Conservation (phyloP, 2,888 invertebrate genomes). For the Sipha maydis region DNA sequence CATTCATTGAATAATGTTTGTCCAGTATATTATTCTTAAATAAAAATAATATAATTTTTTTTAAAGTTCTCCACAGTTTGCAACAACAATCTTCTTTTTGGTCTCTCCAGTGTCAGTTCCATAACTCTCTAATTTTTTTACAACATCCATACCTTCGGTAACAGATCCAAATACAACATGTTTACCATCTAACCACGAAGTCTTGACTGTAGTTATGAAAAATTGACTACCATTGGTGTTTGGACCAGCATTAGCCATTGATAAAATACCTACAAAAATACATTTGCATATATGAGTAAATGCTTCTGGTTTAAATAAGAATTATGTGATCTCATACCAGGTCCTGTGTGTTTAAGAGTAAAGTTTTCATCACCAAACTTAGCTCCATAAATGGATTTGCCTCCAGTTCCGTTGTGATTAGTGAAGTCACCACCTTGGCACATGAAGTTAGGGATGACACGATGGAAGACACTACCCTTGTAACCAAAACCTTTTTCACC, state of each 20-base stretch:
- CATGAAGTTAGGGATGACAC: slow-evolving; percentile 98
- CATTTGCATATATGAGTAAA: background rate
- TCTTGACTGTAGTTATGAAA: slow-evolving; percentile 93
- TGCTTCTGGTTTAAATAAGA: background rate
- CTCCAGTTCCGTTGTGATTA: slow-evolving; percentile 88
- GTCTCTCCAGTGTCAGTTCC: slow-evolving; percentile 89
- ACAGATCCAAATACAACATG: slow-evolving; percentile 95
- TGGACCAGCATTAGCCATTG: slow-evolving; percentile 97
- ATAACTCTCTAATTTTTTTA: slow-evolving; percentile 83
- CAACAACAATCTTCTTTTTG: slow-evolving; percentile 80
- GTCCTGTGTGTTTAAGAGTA: slow-evolving; percentile 90
- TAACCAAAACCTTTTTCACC: slow-evolving; percentile 95
- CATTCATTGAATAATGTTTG: slow-evolving; percentile 14
- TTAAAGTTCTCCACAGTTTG: slow-evolving; percentile 83
- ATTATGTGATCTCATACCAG: slow-evolving; percentile 71
- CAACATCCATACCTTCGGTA: slow-evolving; percentile 90
- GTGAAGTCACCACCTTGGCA: slow-evolving; percentile 97
- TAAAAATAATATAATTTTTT: background rate
- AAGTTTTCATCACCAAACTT: slow-evolving; percentile 99
- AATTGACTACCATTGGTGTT: slow-evolving; percentile 98
- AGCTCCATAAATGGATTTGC: slow-evolving; percentile 95
- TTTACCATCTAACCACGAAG: slow-evolving; percentile 92
- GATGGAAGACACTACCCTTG: slow-evolving; percentile 93
- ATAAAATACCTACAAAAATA: slow-evolving; percentile 72
- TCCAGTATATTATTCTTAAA: slow-evolving; percentile 5